Evolutionary conservation across 2,888 invertebrate species (phyloP).

Genomic region (Plutella xylostella): DNA sequence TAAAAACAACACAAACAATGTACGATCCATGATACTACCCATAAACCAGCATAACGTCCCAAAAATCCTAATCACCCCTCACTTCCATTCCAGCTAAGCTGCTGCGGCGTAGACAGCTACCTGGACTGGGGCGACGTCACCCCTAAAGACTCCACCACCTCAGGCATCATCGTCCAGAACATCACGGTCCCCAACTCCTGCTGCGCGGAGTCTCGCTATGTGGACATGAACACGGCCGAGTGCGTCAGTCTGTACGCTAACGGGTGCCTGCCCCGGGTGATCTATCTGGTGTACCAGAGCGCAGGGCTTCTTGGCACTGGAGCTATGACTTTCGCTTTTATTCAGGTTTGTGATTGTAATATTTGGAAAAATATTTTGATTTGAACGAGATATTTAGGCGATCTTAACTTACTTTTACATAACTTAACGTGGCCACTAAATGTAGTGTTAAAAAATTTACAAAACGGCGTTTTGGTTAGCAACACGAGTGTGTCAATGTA

Average conservation of each 20-base stretch:
- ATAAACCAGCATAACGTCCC: too few relatives aligned
- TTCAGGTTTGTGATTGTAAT: slow-evolving; percentile 79
- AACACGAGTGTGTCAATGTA: too few relatives aligned
- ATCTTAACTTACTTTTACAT: too few relatives aligned
- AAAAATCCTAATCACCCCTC: background rate
- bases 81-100: slow-evolving; percentile 67
- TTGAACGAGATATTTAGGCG: too few relatives aligned
- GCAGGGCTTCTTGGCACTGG: slow-evolving; percentile 79
- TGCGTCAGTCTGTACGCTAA: slow-evolving; percentile 53
- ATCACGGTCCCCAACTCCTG: slow-evolving; percentile 72
- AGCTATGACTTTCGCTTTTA: slow-evolving; percentile 82
- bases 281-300: slow-evolving; percentile 75
- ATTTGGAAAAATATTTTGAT: too few relatives aligned
- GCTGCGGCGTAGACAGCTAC: slow-evolving; percentile 74
- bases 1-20: too few relatives aligned
- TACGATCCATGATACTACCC: too few relatives aligned
- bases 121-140: slow-evolving; percentile 68
- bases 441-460: too few relatives aligned
- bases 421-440: too few relatives aligned
- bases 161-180: slow-evolving; percentile 42
- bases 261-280: slow-evolving; percentile 74
- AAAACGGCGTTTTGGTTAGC: too few relatives aligned
- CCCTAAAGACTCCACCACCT: slow-evolving; percentile 23
- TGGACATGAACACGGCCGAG: slow-evolving; percentile 21
- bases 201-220: slow-evolving; percentile 45